A percentile compares a stretch with the other conserved stretches of the same genome.
Conservation (phyloP, 2,888 invertebrate species). For the Ferdinandea cuprea region DNA sequence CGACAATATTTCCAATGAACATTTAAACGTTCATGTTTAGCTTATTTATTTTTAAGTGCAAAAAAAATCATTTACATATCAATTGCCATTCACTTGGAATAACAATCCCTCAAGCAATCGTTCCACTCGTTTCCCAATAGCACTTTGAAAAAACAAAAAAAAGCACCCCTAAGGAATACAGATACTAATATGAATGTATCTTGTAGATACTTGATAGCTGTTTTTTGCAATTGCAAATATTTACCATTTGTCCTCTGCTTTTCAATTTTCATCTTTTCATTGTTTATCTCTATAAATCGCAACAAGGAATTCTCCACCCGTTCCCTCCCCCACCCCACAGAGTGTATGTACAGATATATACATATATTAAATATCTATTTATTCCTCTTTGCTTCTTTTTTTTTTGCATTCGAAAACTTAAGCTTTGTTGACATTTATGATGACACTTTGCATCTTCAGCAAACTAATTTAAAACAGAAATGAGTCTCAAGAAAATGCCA, state of each 20-base stretch:
- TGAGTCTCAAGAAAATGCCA: constrained; percentile 52
- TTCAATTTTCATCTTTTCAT: constrained; percentile 1
- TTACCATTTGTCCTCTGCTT: constrained; percentile 25
- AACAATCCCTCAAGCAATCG: constrained; percentile 39
- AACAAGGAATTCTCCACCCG: background rate
- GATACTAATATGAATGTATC: constrained; percentile 35
- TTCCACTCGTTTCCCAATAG: constrained; percentile 29
- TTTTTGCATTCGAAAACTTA: constrained; percentile 32
- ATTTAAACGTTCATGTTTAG: too few species aligned
- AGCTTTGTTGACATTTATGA: constrained; percentile 59
- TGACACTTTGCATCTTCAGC: constrained; percentile 63
- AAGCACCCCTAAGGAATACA: background rate
- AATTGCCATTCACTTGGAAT: constrained; percentile 36
- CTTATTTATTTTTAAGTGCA: too few species aligned
- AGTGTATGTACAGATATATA: too few species aligned
- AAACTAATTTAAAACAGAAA: constrained; percentile 63
- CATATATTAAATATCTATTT: too few species aligned
- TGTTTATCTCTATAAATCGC: constrained; percentile 12
- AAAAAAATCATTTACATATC: too few species aligned
- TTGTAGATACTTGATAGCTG: constrained; percentile 4
- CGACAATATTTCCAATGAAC: too few species aligned
- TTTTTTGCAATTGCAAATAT: constrained; percentile 33
- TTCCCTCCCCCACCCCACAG: too few species aligned
- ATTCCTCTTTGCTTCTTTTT: constrained; percentile 1
- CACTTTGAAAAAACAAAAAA: constrained; percentile 5